Evolutionary conservation across 2,888 invertebrate genomes (phyloP).

Genomic region (Polyommatus iphigenia): DNA sequence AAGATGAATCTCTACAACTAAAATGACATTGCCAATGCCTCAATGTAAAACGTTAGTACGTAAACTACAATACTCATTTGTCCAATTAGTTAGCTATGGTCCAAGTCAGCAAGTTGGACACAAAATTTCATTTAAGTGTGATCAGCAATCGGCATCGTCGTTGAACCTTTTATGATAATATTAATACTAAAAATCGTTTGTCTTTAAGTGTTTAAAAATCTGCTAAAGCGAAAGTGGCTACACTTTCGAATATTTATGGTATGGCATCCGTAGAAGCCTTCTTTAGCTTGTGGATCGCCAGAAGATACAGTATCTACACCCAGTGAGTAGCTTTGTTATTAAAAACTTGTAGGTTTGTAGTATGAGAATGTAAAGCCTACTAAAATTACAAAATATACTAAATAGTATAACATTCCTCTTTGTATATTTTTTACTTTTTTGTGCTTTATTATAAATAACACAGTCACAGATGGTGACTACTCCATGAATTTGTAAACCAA

Average conservation of each 20-base stretch:
- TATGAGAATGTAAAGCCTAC: background rate
- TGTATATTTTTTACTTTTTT: too few species aligned
- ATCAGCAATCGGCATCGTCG: too few species aligned
- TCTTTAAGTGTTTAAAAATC: background rate
- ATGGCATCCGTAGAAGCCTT: too few species aligned
- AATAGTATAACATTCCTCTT: too few species aligned
- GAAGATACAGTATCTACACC: background rate
- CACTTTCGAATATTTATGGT: too few species aligned
- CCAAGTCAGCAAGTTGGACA: too few species aligned
- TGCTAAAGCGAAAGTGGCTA: background rate
- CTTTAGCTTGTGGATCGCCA: background rate
- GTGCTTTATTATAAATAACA: background rate
- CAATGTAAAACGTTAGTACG: background rate
- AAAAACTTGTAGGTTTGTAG: background rate
- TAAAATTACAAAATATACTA: background rate
- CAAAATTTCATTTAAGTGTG: too few species aligned
- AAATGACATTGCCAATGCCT: background rate
- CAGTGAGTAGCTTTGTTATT: too few species aligned
- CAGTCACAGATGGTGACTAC: background rate
- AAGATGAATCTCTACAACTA: background rate
- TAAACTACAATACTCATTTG: background rate
- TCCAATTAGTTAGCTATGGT: background rate
- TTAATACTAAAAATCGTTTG: background rate
- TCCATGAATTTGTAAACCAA: background rate
- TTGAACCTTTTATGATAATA: too few species aligned